Percentiles rank a stretch among this genome's conserved stretches.
These are phyloP conservation scores for Lagopus muta DNA, from an alignment of 2,113 vertebrate species.

Conservation along the genomic window DNA sequence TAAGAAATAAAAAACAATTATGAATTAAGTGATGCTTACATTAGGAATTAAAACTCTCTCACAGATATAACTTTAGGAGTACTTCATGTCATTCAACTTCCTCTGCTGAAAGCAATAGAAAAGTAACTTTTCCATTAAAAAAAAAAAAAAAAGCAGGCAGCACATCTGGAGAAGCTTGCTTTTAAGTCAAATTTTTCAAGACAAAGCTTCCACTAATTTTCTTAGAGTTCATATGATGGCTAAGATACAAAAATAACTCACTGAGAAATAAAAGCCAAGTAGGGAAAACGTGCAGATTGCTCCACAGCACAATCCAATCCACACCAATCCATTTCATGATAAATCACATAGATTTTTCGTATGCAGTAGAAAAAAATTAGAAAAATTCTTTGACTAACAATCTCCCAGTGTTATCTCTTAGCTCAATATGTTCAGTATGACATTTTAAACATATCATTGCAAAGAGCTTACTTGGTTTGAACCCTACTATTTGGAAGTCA, in stretches of 20 bases:
- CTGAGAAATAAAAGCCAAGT: background rate
- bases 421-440: background rate
- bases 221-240: background rate
- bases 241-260: background rate
- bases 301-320: background rate
- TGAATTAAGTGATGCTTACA: background rate
- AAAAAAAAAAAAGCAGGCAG: background rate
- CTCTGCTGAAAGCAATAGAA: background rate
- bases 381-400: background rate
- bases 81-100: background rate
- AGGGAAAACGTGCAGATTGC: background rate
- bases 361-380: background rate
- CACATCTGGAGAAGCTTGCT: background rate
- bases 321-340: background rate
- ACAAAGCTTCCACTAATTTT: background rate
- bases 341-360: too few relatives aligned
- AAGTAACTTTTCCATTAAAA: background rate
- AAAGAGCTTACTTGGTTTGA: background rate
- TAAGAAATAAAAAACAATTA: background rate
- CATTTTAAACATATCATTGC: background rate
- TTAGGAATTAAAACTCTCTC: slow-evolving; percentile 14
- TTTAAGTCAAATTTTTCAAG: background rate
- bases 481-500: background rate
- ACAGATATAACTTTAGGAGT: background rate
- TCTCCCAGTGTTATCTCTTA: background rate